phyloP scores from a whole-genome alignment of 1,140 invertebrate species.

The Paraescarpia echinospica region DNA sequence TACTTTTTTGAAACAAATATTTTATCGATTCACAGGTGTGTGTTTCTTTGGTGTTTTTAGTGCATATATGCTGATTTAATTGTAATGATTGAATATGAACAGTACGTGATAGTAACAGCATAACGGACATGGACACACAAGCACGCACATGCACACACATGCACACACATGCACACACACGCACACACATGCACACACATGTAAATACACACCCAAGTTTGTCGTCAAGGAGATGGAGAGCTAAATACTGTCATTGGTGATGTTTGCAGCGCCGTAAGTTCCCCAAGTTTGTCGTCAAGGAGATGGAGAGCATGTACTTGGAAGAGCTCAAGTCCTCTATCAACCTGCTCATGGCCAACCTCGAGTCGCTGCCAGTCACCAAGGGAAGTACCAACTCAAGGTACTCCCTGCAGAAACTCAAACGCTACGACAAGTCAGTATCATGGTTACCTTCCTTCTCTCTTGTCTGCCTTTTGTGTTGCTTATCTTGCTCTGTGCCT shows the following conservation, averaged over 20 bases:
- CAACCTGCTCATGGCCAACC: slow-evolving; percentile 96
- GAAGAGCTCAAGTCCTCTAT: slow-evolving; percentile 98
- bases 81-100: too few relatives aligned
- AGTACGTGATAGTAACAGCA: too few relatives aligned
- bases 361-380: slow-evolving; percentile 97
- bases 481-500: too few relatives aligned
- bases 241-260: neutral
- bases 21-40: too few relatives aligned
- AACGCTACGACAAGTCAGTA: slow-evolving; percentile 88
- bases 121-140: neutral
- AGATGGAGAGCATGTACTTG: slow-evolving; percentile 99
- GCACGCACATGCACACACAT: neutral
- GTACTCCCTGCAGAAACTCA: slow-evolving; percentile 92
- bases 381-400: slow-evolving; percentile 86
- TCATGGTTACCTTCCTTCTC: neutral
- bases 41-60: too few relatives aligned
- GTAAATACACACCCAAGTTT: slow-evolving; percentile 73
- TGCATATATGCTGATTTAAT: too few relatives aligned
- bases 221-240: slow-evolving; percentile 99
- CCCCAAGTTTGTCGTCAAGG: slow-evolving; percentile 97
- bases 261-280: slow-evolving; percentile 19
- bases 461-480: neutral
- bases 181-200: neutral
- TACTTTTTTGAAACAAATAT: too few relatives aligned
- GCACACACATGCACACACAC: neutral